These are phyloP conservation scores for Sphaeramia orbicularis DNA, from an alignment of 2,797 vertebrate species.

Conservation along the genomic window DNA sequence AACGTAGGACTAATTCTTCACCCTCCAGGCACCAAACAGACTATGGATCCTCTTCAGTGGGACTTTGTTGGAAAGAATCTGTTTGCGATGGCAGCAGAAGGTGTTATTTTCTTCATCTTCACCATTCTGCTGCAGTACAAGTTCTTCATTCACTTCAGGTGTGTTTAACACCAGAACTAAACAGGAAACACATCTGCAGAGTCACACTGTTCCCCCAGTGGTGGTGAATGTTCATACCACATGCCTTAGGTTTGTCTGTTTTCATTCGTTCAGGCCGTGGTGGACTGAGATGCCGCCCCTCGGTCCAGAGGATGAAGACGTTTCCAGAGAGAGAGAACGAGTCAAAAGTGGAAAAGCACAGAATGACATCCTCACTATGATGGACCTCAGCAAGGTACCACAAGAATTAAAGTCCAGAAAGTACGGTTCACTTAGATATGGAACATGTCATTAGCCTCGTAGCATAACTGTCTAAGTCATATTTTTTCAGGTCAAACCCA, in stretches of 20 bases:
- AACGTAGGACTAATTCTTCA: neutral
- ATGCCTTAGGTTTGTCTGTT: constrained; percentile 4
- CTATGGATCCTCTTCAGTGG: constrained; percentile 89
- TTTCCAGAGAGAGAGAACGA: constrained; percentile 86
- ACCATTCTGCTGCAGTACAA: constrained; percentile 91
- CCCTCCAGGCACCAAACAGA: constrained; percentile 84
- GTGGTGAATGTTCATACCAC: neutral
- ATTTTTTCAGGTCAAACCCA: no score
- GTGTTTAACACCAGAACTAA: constrained; percentile 1
- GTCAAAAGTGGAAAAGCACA: constrained; percentile 78
- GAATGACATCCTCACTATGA: constrained; percentile 87
- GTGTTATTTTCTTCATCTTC: constrained; percentile 90
- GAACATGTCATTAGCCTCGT: no score
- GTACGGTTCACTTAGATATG: no score
- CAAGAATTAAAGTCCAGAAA: no score
- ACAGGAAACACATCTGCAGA: neutral
- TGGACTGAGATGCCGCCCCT: constrained; percentile 79
- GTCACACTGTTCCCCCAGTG: neutral
- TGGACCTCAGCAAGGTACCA: constrained; percentile 91
- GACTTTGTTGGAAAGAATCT: constrained; percentile 93
- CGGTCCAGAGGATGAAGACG: constrained; percentile 89
- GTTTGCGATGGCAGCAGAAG: constrained; percentile 90
- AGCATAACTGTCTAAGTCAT: no score
- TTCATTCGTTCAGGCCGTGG: constrained; percentile 74
- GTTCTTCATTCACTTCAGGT: constrained; percentile 85